phyloP scores from a whole-genome alignment of 2,113 vertebrate species.

The Camelus bactrianus region DNA sequence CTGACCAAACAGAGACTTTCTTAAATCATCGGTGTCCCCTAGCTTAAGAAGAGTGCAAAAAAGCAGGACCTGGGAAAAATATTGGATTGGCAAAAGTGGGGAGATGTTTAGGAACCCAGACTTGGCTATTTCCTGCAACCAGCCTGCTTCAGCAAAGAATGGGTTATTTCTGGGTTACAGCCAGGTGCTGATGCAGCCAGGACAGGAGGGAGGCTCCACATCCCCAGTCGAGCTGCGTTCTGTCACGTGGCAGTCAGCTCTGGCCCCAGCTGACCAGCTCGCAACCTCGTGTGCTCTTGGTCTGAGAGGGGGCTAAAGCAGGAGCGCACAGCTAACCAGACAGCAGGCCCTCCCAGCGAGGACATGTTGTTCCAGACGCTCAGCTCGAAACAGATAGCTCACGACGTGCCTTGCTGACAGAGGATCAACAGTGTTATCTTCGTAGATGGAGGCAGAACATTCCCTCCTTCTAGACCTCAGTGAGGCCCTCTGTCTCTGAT shows the following conservation, averaged over 20 bases:
- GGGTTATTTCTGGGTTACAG: not conserved
- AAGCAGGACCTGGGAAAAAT: not conserved
- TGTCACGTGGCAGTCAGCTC: not conserved
- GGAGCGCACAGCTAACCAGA: not conserved
- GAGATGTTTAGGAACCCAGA: not conserved
- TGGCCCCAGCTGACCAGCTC: constrained; percentile 22
- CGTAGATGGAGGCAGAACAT: not conserved
- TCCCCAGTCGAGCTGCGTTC: not conserved
- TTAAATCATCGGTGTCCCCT: not conserved
- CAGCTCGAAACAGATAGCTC: constrained; percentile 1
- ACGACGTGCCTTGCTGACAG: not conserved
- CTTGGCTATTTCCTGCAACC: not conserved
- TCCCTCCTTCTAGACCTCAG: constrained; percentile 15
- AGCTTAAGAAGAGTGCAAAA: not conserved
- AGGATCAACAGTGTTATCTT: constrained; percentile 34
- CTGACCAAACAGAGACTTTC: constrained; percentile 20
- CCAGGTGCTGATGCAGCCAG: constrained; percentile 45
- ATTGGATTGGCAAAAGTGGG: constrained; percentile 22
- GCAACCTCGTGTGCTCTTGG: not conserved
- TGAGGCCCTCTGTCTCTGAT: constrained; percentile 13
- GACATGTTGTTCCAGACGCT: constrained; percentile 33
- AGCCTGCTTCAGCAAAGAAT: constrained; percentile 43
- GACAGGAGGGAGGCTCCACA: not conserved
- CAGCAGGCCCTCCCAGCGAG: not conserved
- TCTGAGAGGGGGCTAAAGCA: constrained; percentile 11